A percentile compares a stretch with the other conserved stretches of the same genome.
Evolutionary conservation across 2,888 invertebrate genomes (phyloP).

Genomic region (Heliconius cydno): DNA sequence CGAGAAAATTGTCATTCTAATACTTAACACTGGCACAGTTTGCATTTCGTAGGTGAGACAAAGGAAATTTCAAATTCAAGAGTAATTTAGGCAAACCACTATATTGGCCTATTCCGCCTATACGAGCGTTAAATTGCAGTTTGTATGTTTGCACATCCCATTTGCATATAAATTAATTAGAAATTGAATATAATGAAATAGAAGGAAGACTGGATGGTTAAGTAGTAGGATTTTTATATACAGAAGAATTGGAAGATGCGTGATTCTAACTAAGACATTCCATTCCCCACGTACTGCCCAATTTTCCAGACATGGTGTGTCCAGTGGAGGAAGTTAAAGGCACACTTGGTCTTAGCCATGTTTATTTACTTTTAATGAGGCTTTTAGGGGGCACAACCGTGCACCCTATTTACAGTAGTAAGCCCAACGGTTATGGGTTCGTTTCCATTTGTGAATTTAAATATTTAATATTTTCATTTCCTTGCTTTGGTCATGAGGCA

Average conservation of each 20-base stretch:
- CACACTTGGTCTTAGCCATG: too few relatives aligned
- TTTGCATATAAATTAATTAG: conserved; percentile 3
- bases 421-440: too few relatives aligned
- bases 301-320: too few relatives aligned
- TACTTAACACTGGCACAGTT: background rate
- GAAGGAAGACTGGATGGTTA: background rate
- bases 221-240: background rate
- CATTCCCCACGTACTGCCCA: too few relatives aligned
- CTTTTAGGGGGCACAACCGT: too few relatives aligned
- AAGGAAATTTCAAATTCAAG: background rate
- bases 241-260: background rate
- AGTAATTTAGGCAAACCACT: conserved; percentile 10
- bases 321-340: too few relatives aligned
- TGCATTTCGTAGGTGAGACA: conserved; percentile 4
- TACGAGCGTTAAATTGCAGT: conserved; percentile 14
- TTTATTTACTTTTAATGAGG: too few relatives aligned
- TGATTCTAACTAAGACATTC: too few relatives aligned
- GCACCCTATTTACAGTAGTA: too few relatives aligned
- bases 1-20: background rate
- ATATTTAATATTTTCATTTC: too few relatives aligned
- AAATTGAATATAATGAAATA: background rate
- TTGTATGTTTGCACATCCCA: background rate
- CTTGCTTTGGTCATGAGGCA: too few relatives aligned
- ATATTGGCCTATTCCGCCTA: conserved; percentile 8
- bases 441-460: too few relatives aligned